phyloP scores from a whole-genome alignment of 2,888 invertebrate species.

The Xylota segnis region DNA sequence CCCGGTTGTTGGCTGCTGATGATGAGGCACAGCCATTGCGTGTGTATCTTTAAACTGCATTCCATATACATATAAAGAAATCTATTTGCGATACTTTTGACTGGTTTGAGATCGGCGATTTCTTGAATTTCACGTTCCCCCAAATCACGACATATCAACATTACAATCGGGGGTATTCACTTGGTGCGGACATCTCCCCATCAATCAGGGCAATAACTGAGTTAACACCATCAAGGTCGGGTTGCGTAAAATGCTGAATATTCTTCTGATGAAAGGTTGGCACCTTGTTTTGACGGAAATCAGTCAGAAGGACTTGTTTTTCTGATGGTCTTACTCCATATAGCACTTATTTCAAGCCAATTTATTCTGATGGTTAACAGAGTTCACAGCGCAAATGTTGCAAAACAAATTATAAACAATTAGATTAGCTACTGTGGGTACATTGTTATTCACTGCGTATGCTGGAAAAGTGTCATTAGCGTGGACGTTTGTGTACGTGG shows the following conservation, averaged over 20 bases:
- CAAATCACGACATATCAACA: constrained; percentile 23
- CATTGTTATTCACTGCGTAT: constrained; percentile 22
- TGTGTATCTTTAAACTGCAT: not conserved
- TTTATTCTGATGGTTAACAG: constrained; percentile 1
- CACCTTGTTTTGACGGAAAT: constrained; percentile 41
- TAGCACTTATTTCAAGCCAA: constrained; percentile 15
- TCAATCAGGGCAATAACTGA: not conserved
- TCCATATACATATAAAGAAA: not conserved
- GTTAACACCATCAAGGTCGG: constrained; percentile 10
- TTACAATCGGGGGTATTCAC: not conserved
- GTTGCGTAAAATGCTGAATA: not conserved
- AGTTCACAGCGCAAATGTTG: constrained; percentile 5
- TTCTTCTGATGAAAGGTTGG: not conserved
- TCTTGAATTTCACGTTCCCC: constrained; percentile 6
- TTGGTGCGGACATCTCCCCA: not conserved
- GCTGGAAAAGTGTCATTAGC: constrained; percentile 18
- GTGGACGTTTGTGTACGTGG: not conserved
- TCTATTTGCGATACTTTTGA: constrained; percentile 4
- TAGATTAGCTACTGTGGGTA: not conserved
- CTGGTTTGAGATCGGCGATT: not conserved
- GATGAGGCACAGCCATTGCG: not conserved
- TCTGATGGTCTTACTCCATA: constrained; percentile 21
- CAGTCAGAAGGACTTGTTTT: constrained; percentile 23
- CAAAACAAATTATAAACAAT: constrained; percentile 46
- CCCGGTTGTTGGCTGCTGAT: not conserved